These are phyloP conservation scores for Tachina grossa DNA, from an alignment of 2,888 invertebrate species.

Conservation along the genomic window DNA sequence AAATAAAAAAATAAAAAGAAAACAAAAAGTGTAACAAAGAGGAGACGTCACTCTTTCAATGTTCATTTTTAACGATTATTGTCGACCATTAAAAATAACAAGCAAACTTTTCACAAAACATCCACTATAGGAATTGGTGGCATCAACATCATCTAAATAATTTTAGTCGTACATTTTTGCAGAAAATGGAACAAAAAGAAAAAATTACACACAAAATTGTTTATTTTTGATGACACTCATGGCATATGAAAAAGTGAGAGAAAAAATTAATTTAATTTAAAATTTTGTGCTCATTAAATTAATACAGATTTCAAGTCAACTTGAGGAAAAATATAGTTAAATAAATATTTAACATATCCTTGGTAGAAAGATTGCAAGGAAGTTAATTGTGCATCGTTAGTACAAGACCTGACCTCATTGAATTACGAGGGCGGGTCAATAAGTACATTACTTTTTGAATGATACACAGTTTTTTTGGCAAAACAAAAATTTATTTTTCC, in stretches of 20 bases:
- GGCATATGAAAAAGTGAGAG: background rate
- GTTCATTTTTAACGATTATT: slow-evolving; percentile 81
- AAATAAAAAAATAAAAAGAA: slow-evolving; percentile 31
- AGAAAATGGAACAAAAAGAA: slow-evolving; percentile 23
- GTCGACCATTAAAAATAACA: slow-evolving; percentile 82
- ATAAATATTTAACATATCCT: no score
- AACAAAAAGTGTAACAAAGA: slow-evolving; percentile 61
- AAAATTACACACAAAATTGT: slow-evolving; percentile 15
- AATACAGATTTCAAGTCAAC: background rate
- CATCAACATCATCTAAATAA: slow-evolving; percentile 45
- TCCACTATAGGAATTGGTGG: slow-evolving; percentile 78
- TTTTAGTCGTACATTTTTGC: slow-evolving; percentile 26
- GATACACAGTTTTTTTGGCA: no score
- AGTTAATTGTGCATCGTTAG: no score
- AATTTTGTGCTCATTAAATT: slow-evolving; percentile 12
- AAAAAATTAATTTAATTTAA: slow-evolving; percentile 9
- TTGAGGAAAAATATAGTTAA: no score
- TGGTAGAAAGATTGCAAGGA: no score
- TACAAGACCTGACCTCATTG: no score
- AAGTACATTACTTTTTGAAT: no score
- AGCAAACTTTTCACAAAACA: slow-evolving; percentile 82
- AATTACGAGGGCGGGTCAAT: no score
- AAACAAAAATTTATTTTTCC: no score
- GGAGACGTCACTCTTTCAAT: slow-evolving; percentile 66
- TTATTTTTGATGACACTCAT: slow-evolving; percentile 14